phyloP scores from a whole-genome alignment of 2,113 vertebrate genomes.

The Erythrolamprus reginae region DNA sequence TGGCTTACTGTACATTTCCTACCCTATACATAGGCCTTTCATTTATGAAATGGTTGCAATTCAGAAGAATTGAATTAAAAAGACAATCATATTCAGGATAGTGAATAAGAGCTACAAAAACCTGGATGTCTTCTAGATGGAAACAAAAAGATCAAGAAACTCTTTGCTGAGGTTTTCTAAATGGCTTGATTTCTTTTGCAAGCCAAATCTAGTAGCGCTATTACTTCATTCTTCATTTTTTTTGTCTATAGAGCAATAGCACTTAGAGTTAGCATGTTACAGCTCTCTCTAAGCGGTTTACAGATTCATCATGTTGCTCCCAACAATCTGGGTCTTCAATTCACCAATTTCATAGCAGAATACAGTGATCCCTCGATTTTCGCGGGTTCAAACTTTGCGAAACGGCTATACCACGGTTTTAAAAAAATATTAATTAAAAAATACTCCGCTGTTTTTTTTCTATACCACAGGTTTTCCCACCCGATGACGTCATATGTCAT shows the following conservation, averaged over 20 bases:
- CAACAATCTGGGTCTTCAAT: no score
- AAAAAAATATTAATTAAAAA: no score
- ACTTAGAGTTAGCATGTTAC: no score
- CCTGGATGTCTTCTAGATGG: neutral
- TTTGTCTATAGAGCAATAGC: no score
- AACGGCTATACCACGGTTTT: no score
- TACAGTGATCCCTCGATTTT: no score
- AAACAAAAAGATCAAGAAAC: neutral
- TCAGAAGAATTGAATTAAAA: neutral
- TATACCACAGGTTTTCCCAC: no score
- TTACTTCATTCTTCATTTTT: neutral
- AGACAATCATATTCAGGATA: neutral
- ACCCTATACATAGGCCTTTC: neutral
- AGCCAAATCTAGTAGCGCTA: neutral
- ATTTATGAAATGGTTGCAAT: neutral
- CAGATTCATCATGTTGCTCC: no score
- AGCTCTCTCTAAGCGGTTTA: no score
- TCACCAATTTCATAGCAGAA: neutral
- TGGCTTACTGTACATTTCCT: neutral
- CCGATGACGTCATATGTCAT: no score
- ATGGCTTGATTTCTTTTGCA: neutral
- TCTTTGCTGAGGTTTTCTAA: neutral
- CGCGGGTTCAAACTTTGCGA: no score
- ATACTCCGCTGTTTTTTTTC: no score
- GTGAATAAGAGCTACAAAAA: neutral